Conservation (phyloP, 2,888 invertebrate species). For the Dione juno region DNA sequence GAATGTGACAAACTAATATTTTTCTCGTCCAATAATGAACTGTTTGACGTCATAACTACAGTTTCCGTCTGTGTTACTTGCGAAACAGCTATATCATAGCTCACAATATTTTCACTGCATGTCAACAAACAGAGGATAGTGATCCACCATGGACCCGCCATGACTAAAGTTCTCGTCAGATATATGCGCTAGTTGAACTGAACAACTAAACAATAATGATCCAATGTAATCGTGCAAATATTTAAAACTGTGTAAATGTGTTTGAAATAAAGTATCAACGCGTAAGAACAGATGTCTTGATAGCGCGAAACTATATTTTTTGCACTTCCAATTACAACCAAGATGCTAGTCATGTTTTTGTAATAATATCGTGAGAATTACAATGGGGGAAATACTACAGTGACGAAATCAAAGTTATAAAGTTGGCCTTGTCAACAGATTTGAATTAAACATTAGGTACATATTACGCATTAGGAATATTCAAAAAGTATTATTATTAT, state of each 20-base stretch:
- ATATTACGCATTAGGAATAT: background rate
- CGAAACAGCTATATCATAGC: slow-evolving; percentile 52
- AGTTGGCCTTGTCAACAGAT: slow-evolving; percentile 25
- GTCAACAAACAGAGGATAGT: slow-evolving; percentile 53
- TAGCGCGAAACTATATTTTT: slow-evolving; percentile 61
- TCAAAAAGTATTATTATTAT: background rate
- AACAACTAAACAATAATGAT: slow-evolving; percentile 2
- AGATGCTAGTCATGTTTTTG: slow-evolving; percentile 47
- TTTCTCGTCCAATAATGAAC: slow-evolving; percentile 3
- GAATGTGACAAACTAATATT: background rate
- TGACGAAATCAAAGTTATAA: slow-evolving; percentile 29
- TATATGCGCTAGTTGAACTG: slow-evolving; percentile 27
- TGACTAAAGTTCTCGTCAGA: slow-evolving; percentile 43
- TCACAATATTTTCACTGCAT: slow-evolving; percentile 54
- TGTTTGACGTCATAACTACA: slow-evolving; percentile 32
- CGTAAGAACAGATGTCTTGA: slow-evolving; percentile 62
- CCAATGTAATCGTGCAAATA: background rate
- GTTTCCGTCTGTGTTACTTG: slow-evolving; percentile 44
- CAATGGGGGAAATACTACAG: slow-evolving; percentile 46
- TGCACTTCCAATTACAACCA: slow-evolving; percentile 60
- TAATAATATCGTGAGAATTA: slow-evolving; percentile 45
- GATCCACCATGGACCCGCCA: slow-evolving; percentile 54
- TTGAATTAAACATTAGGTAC: slow-evolving; percentile 4
- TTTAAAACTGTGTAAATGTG: slow-evolving; percentile 48
- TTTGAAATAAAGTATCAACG: slow-evolving; percentile 59